Base-by-base conservation (phyloP, 2,888 invertebrate genomes). In the Platerodrilus igneus region DNA sequence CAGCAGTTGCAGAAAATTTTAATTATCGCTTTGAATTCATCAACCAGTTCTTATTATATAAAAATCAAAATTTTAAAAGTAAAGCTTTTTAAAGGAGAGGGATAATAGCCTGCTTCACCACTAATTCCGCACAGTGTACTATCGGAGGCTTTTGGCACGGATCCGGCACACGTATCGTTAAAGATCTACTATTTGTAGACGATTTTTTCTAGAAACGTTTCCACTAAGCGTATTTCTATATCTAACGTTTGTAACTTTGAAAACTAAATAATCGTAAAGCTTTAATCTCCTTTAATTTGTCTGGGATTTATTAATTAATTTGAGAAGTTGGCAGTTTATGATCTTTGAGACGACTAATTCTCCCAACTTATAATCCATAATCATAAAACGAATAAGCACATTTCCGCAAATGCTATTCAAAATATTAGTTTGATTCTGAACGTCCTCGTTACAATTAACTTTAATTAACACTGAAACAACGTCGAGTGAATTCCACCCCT, bases 381-480 rank as follows among this genome's bases (percentile, higher is more conserved):
- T 40, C 44, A 33, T 44, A 44, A 44, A 44, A 44, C 31, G 44
- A 40, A 44, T 36, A 39, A 40, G 31, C 39, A 32, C 44, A 18
- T 29, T 30, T 36, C 33, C 41, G 34, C 34, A 37, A 41, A 36
- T 27, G 37, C 45, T 45, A 46, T 51, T 53, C 51, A 45, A 49
- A 52, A 52, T 52, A 52, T 52, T 48, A 50, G 47, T 54, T 54
- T 45, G 54, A 51, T 51, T 50, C 48, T 31, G 34, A 33, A 36
- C 47, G 50, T 47, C 51, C 52, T 53, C 53, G 52, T 54, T 53
- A 52, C 55, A 54, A 56, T 56, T 56, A 56, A 52, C 50, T 56
- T 54, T 56, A 56, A 54, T 56, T 56, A 56, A 54, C 53, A 54
- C 51, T 51, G 53, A 50, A 46, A 46, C 51, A 50, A 48, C 53